Evolutionary conservation across 2,113 vertebrate species (phyloP).

Genomic region (Strix aluco): DNA sequence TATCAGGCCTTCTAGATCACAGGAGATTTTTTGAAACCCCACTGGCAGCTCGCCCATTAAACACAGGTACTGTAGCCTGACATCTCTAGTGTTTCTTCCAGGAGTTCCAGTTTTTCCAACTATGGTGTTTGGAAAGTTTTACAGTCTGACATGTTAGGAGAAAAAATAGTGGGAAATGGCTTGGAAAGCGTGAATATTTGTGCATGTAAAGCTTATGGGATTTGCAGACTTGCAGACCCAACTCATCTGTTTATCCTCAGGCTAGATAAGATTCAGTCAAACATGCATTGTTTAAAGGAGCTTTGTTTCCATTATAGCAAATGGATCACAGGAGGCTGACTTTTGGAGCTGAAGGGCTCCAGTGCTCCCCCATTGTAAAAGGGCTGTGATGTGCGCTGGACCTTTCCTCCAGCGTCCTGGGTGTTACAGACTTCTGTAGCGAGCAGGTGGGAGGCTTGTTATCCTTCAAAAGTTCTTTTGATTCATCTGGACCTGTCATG

Average conservation of each 20-base stretch:
- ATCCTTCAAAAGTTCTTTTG: conserved; percentile 51
- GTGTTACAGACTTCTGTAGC: not conserved
- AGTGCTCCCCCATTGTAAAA: conserved; percentile 50
- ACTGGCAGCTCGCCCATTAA: conserved; percentile 31
- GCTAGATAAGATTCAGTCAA: conserved; percentile 70
- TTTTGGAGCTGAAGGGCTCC: conserved; percentile 36
- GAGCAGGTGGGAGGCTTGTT: conserved; percentile 42
- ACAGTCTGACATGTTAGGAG: conserved; percentile 55
- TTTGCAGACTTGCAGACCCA: conserved; percentile 66
- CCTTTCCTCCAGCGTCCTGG: conserved; percentile 11
- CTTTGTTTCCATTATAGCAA: conserved; percentile 63
- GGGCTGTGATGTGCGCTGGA: conserved; percentile 4
- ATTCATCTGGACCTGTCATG: conserved; percentile 21
- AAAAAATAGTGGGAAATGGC: conserved; percentile 37
- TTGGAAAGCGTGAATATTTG: conserved; percentile 38
- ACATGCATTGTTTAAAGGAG: conserved; percentile 50
- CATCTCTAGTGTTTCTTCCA: conserved; percentile 42
- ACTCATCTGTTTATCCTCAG: conserved; percentile 72
- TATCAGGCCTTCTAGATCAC: not conserved
- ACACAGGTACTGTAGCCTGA: conserved; percentile 36
- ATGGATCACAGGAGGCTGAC: conserved; percentile 39
- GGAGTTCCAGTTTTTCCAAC: conserved; percentile 19
- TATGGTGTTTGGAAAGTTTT: conserved; percentile 47
- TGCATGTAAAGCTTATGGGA: conserved; percentile 61
- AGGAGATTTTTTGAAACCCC: not conserved